Evolutionary conservation across 2,888 invertebrate species (phyloP).

Genomic region (Temnothorax rugatulus): DNA sequence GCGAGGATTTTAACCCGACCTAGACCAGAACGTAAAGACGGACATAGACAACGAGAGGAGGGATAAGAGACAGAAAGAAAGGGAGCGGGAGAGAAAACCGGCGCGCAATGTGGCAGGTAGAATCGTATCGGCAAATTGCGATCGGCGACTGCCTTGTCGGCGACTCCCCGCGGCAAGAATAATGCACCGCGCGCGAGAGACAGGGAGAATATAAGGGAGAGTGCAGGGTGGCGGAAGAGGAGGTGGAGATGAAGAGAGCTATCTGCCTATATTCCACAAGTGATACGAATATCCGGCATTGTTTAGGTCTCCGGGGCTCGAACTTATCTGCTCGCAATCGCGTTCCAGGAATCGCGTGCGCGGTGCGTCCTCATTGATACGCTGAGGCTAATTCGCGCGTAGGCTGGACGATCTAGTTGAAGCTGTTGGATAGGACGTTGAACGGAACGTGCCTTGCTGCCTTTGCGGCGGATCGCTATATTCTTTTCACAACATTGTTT

Average conservation of each 20-base stretch:
- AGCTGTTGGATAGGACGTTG: slow-evolving; percentile 38
- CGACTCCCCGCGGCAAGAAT: slow-evolving; percentile 75
- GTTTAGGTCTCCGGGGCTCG: slow-evolving; percentile 71
- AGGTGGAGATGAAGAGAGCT: slow-evolving; percentile 60
- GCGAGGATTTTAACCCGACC: slow-evolving; percentile 71
- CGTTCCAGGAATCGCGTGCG: slow-evolving; percentile 63
- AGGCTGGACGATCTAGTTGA: slow-evolving; percentile 62
- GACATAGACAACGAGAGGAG: slow-evolving; percentile 27
- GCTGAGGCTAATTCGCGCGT: slow-evolving; percentile 60
- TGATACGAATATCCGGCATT: slow-evolving; percentile 77
- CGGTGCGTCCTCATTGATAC: slow-evolving; percentile 66
- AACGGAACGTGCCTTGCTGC: slow-evolving; percentile 4
- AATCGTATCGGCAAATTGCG: slow-evolving; percentile 85
- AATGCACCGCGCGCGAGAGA: slow-evolving; percentile 38
- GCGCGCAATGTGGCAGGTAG: slow-evolving; percentile 79
- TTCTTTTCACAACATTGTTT: neutral
- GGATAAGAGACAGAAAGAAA: slow-evolving; percentile 35
- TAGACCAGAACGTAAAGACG: slow-evolving; percentile 37
- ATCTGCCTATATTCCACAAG: slow-evolving; percentile 65
- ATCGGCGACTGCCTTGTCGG: slow-evolving; percentile 83
- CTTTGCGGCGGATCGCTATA: slow-evolving; percentile 4
- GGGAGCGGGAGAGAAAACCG: slow-evolving; percentile 57
- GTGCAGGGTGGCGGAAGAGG: slow-evolving; percentile 40
- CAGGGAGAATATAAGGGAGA: slow-evolving; percentile 34
- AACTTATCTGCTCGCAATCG: slow-evolving; percentile 67